Base-by-base conservation (phyloP, 1,140 invertebrate genomes). In the Hyles euphorbiae region DNA sequence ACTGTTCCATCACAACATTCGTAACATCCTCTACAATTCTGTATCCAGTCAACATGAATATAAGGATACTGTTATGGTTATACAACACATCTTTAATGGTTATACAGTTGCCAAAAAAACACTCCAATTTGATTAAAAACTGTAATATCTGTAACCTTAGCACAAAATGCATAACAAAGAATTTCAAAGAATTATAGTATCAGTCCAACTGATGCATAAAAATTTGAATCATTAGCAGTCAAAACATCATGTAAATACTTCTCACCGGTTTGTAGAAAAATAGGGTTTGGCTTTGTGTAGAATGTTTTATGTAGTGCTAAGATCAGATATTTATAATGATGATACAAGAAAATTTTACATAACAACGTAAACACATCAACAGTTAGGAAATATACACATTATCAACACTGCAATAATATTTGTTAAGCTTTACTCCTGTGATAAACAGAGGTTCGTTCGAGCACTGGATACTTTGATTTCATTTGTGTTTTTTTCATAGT, bases 111-210 rank as follows among this genome's bases (percentile, higher is more conserved):
- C 74, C 72, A 76, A 75, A 67, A 22, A 81, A 87, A 85, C 80
- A 87, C 82, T 85, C 81, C 78, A 85, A 79, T 74, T 79, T 70
- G 74, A 80, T 76, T 70, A 63, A 77, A 71, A 76, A 65, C 68
- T 68, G 59, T 72, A 83, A 78, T 73, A 75, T 79, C 67, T 76
- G 57, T 58, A 62, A 78, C 68, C 81, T 83, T 74, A 78, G 78
- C 83, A 83, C 75, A 75, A 74, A 67, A 76, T 71, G 67, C 69
- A 67, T 46, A 11, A 22, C 11, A 48, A 50, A 10, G 51, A 58
- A 36, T 34, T 5, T 46, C 58, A 52, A 55, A 52, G 6, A 49
- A 53, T 47, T 53, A 49, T 40, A 9, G 2, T 8, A 50, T 11
- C 12, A 50, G 12, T 47, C 46, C 12, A 32, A 32, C 12, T 12